Evolutionary conservation across 2,888 invertebrate species (phyloP).

Genomic region (Nysson spinosus): DNA sequence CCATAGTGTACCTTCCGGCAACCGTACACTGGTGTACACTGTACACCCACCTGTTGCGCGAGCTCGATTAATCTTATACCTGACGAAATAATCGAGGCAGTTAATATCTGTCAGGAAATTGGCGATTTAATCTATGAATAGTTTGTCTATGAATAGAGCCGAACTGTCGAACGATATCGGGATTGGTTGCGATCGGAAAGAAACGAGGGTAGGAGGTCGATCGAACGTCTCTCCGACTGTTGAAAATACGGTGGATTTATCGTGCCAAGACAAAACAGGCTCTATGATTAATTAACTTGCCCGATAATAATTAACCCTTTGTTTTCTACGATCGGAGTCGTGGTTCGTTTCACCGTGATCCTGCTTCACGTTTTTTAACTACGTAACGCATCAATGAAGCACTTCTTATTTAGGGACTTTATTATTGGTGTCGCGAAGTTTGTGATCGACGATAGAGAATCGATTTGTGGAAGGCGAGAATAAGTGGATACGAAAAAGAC

Average conservation of each 20-base stretch:
- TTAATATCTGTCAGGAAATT: no score
- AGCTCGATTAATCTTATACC: no score
- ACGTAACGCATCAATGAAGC: no score
- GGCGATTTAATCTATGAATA: no score
- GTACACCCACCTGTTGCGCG: no score
- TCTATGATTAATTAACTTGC: slow-evolving; percentile 36
- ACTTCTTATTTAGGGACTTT: no score
- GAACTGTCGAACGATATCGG: slow-evolving; percentile 29
- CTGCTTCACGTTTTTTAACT: slow-evolving; percentile 6
- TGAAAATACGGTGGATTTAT: slow-evolving; percentile 39
- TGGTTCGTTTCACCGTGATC: slow-evolving; percentile 17
- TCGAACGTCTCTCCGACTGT: slow-evolving; percentile 27
- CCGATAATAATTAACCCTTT: slow-evolving; percentile 22
- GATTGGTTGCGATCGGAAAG: slow-evolving; percentile 47
- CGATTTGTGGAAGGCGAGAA: neutral
- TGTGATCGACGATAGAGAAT: neutral
- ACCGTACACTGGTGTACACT: no score
- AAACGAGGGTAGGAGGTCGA: slow-evolving; percentile 65
- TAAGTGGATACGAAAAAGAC: slow-evolving; percentile 7
- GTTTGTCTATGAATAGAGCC: slow-evolving; percentile 20
- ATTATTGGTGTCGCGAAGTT: neutral
- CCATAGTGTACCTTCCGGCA: no score
- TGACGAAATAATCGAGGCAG: no score
- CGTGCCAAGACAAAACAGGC: slow-evolving; percentile 37
- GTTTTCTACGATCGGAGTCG: slow-evolving; percentile 24